phyloP scores from a whole-genome alignment of 1,140 invertebrate genomes.

The Formica selysi region DNA sequence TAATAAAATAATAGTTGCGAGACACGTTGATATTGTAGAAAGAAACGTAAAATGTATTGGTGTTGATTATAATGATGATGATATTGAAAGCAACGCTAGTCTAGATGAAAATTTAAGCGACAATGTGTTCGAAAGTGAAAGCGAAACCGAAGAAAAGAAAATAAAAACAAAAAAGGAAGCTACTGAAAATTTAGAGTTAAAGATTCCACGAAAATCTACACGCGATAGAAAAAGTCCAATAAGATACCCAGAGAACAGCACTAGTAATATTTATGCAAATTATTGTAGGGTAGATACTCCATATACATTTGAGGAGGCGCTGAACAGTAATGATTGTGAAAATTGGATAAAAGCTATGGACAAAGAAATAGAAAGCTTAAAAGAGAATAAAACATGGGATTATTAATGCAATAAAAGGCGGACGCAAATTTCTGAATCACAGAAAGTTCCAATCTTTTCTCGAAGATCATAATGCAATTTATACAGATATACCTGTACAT shows the following conservation, averaged over 20 bases:
- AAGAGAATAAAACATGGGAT: background rate
- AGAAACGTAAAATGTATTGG: slow-evolving; percentile 28
- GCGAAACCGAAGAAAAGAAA: background rate
- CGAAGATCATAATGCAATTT: too few species aligned
- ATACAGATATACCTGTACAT: too few species aligned
- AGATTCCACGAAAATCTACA: background rate
- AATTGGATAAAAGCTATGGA: background rate
- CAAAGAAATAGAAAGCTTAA: background rate
- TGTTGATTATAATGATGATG: background rate
- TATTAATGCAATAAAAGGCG: too few species aligned
- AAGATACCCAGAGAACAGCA: background rate
- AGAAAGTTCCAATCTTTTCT: too few species aligned
- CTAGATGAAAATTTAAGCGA: background rate
- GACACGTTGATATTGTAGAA: slow-evolving; percentile 68
- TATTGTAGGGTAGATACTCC: background rate
- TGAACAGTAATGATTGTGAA: background rate
- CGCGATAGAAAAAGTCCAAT: background rate
- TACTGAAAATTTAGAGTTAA: background rate
- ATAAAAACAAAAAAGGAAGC: too few species aligned
- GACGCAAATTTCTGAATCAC: too few species aligned
- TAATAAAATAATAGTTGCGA: slow-evolving; percentile 57
- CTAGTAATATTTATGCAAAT: background rate
- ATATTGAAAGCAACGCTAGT: background rate
- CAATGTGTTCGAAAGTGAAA: background rate
- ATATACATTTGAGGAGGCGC: background rate